Percentiles rank a stretch among this genome's conserved stretches.
phyloP scores from a whole-genome alignment of 2,113 vertebrate genomes.

The Piaya cayana region DNA sequence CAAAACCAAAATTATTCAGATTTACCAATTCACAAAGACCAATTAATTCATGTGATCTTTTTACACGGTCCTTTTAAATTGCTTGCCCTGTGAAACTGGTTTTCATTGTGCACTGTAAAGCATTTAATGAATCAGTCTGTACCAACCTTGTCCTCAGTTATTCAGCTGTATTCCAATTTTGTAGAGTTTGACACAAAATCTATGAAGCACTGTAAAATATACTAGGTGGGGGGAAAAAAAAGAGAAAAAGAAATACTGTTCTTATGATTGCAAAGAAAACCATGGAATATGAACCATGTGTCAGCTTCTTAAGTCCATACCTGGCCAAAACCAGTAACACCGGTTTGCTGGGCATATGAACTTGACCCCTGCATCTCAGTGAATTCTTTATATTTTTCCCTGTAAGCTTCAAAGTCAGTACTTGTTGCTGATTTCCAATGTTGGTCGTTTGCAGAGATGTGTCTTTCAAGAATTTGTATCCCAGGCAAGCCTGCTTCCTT shows the following conservation, averaged over 20 bases:
- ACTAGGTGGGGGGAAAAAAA: background rate
- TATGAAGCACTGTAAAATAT: background rate
- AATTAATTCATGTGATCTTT: background rate
- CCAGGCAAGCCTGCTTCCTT: background rate
- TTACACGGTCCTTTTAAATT: background rate
- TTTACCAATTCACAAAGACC: background rate
- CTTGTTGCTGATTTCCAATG: background rate
- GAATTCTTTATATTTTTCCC: background rate
- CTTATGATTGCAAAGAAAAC: background rate
- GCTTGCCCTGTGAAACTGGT: background rate
- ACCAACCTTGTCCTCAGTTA: background rate
- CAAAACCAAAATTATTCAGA: background rate
- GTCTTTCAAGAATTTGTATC: background rate
- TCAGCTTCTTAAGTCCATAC: background rate
- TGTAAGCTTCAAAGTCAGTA: background rate
- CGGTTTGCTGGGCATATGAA: background rate
- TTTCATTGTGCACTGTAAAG: background rate
- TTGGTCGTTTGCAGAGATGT: background rate
- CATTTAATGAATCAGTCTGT: background rate
- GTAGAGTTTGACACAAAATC: background rate
- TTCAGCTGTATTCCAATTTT: background rate
- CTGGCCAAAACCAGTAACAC: background rate
- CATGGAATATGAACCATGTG: background rate
- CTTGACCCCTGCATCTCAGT: background rate
- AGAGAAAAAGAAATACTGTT: background rate